These are phyloP conservation scores for Diceros bicornis DNA, from an alignment of 2,797 vertebrate genomes.

Conservation along the genomic window DNA sequence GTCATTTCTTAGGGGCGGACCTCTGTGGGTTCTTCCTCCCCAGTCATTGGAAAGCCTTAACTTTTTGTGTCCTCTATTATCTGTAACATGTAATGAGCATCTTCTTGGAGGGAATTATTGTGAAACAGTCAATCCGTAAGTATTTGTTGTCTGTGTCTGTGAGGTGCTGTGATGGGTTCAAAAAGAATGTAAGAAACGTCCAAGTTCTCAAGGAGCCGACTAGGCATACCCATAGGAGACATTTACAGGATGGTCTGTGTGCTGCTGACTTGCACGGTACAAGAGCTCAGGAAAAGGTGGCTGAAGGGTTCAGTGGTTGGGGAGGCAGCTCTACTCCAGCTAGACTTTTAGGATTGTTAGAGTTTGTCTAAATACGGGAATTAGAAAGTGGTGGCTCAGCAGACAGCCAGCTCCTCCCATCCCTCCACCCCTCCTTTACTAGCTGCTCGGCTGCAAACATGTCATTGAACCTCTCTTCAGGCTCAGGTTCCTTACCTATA, in stretches of 20 bases:
- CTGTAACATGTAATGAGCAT: not conserved
- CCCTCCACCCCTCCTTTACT: not conserved
- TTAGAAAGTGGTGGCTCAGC: not conserved
- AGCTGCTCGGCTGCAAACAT: accelerated
- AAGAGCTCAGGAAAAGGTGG: not conserved
- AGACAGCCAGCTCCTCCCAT: not conserved
- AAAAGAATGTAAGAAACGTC: not conserved
- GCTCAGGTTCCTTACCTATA: not conserved
- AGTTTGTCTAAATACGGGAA: no score
- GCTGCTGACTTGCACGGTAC: not conserved
- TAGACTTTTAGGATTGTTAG: not conserved
- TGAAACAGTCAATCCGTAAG: not conserved
- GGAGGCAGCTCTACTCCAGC: not conserved
- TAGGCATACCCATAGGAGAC: not conserved
- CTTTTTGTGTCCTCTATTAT: not conserved
- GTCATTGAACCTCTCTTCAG: not conserved
- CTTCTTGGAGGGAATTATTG: not conserved
- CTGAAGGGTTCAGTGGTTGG: not conserved
- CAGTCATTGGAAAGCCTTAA: not conserved
- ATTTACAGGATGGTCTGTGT: not conserved
- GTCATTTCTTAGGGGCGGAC: not conserved
- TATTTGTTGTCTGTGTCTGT: not conserved
- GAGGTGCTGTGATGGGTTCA: not conserved
- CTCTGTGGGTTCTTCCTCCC: not conserved
- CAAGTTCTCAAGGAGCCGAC: not conserved